These are phyloP conservation scores for Tricholauxania praeusta DNA, from an alignment of 2,888 invertebrate genomes.

Conservation along the genomic window DNA sequence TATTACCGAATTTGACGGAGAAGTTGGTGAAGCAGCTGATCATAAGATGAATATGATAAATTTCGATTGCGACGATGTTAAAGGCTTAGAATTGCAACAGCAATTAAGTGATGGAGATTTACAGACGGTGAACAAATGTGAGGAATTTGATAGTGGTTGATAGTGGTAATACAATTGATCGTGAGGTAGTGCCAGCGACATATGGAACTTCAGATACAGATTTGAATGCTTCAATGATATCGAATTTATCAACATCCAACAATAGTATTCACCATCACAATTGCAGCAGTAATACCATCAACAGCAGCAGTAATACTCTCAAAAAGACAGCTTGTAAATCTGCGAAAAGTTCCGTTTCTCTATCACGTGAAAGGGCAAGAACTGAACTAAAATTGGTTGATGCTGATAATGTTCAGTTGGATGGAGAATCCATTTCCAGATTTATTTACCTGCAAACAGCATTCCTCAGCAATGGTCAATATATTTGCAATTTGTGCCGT, in stretches of 20 bases:
- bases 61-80: conserved; percentile 44
- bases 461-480: conserved; percentile 71
- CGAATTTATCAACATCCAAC: conserved; percentile 30
- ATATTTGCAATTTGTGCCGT: conserved; percentile 74
- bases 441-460: conserved; percentile 70
- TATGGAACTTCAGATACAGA: conserved; percentile 41
- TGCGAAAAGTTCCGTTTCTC: conserved; percentile 46
- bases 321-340: conserved; percentile 46
- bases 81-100: conserved; percentile 46
- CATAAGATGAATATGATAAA: conserved; percentile 46
- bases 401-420: conserved; percentile 62
- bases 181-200: conserved; percentile 46
- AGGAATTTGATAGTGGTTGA: conserved; percentile 40
- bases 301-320: conserved; percentile 31
- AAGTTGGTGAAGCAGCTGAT: background rate
- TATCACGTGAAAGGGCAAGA: conserved; percentile 59
- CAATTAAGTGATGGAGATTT: conserved; percentile 54
- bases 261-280: background rate
- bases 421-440: conserved; percentile 63
- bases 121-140: conserved; percentile 58
- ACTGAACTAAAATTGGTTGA: conserved; percentile 61
- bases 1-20: conserved; percentile 33
- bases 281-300: conserved; percentile 28
- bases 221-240: conserved; percentile 34
- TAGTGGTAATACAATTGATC: conserved; percentile 52